Conservation (phyloP, 2,113 vertebrate genomes). For the Cryptomyrus ogoouensis region DNA sequence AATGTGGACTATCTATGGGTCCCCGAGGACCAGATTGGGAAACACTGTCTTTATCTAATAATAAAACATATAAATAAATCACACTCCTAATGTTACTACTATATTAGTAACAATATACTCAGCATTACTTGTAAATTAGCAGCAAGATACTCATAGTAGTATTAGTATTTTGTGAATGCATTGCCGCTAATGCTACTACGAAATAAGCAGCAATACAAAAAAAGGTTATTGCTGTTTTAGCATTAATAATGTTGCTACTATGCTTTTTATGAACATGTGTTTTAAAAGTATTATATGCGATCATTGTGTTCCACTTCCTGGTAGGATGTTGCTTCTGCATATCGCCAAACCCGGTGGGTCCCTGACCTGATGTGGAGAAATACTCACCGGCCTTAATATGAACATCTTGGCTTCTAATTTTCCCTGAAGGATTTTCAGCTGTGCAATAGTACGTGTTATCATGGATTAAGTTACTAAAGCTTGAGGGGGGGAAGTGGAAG, state of each 20-base stretch:
- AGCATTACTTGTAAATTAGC: neutral
- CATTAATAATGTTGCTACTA: neutral
- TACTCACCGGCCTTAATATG: conserved; percentile 98
- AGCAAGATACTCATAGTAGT: neutral
- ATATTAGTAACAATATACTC: neutral
- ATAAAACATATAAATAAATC: neutral
- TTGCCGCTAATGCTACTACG: neutral
- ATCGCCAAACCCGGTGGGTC: neutral
- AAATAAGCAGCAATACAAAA: neutral
- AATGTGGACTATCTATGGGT: neutral
- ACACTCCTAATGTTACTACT: neutral
- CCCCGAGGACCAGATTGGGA: neutral
- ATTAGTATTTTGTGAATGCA: neutral
- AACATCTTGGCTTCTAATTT: conserved; percentile 99
- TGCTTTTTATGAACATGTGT: neutral
- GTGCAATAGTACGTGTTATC: conserved; percentile 99
- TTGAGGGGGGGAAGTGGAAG: conserved; percentile 98
- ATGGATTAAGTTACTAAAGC: conserved; percentile 99
- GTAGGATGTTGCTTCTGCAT: neutral
- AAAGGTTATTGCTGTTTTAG: neutral
- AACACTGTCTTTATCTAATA: neutral
- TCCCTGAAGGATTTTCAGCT: conserved; percentile 98
- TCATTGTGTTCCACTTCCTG: neutral
- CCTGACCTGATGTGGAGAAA: fast-evolving
- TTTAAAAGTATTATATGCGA: neutral